A percentile compares a stretch with the other conserved stretches of the same genome.
Evolutionary conservation across 2,113 vertebrate genomes (phyloP).

Genomic region (Seriola quinqueradiata): DNA sequence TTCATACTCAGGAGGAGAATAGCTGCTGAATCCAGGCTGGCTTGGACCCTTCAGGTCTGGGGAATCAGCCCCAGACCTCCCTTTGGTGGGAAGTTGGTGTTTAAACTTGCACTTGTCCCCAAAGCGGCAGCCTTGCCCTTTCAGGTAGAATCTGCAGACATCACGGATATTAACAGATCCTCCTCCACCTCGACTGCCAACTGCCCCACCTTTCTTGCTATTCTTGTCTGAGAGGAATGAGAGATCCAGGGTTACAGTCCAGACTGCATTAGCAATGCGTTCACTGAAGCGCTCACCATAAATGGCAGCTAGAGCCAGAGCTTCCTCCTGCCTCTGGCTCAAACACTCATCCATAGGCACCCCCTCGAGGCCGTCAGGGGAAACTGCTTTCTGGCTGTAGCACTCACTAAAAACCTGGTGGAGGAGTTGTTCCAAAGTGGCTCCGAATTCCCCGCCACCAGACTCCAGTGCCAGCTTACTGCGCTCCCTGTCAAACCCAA

Average conservation of each 20-base stretch:
- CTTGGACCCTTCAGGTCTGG: slow-evolving; percentile 68
- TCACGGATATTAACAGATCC: slow-evolving; percentile 63
- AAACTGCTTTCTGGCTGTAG: slow-evolving; percentile 84
- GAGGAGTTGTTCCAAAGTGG: slow-evolving; percentile 91
- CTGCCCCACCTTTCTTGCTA: slow-evolving; percentile 23
- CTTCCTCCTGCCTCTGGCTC: slow-evolving; percentile 92
- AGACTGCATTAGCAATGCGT: slow-evolving; percentile 91
- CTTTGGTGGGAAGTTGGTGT: slow-evolving; percentile 86
- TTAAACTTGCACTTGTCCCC: slow-evolving; percentile 92
- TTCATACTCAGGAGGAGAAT: slow-evolving; percentile 88
- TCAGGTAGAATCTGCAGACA: slow-evolving; percentile 91
- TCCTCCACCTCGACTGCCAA: slow-evolving; percentile 62
- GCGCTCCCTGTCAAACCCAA: slow-evolving; percentile 91
- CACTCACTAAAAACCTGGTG: slow-evolving; percentile 89
- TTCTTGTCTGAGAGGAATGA: slow-evolving; percentile 44
- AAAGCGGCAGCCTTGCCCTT: slow-evolving; percentile 89
- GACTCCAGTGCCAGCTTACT: slow-evolving; percentile 86
- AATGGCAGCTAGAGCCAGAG: slow-evolving; percentile 92
- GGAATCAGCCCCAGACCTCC: slow-evolving; percentile 49
- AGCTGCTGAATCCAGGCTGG: slow-evolving; percentile 83
- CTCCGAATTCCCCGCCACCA: slow-evolving; percentile 90
- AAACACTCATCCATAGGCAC: slow-evolving; percentile 87
- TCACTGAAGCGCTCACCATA: slow-evolving; percentile 94
- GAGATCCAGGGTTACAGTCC: slow-evolving; percentile 90
- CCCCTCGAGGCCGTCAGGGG: slow-evolving; percentile 68